Percentiles rank a stretch among this genome's conserved stretches.
phyloP scores from a whole-genome alignment of 2,797 vertebrate genomes.

The Coccyzus lansbergi region DNA sequence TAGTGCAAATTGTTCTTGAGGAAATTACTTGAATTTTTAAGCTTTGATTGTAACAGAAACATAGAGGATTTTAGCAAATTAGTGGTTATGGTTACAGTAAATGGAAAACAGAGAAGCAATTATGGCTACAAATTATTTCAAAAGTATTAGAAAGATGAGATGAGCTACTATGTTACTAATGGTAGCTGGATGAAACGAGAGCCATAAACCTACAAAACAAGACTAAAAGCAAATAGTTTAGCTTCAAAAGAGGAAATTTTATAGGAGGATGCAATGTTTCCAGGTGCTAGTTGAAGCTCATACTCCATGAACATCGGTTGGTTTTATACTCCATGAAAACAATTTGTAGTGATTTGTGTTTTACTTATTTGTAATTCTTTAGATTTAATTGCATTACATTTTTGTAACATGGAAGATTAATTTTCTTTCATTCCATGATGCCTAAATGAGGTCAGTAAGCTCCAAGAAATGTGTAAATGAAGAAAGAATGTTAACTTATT shows the following conservation, averaged over 20 bases:
- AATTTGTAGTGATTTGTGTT: background rate
- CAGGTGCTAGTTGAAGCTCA: background rate
- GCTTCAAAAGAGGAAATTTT: background rate
- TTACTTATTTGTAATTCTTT: constrained; percentile 24
- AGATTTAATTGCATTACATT: constrained; percentile 1
- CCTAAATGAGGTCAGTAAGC: background rate
- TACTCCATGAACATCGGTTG: background rate
- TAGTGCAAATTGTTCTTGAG: constrained; percentile 28
- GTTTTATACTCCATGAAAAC: background rate
- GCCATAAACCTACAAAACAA: background rate
- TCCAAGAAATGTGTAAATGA: background rate
- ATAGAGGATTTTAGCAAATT: background rate
- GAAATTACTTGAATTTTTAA: constrained; percentile 28
- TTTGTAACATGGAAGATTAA: background rate
- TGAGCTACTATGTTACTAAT: background rate
- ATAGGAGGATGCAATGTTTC: background rate
- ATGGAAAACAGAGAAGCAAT: constrained; percentile 28
- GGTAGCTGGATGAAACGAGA: background rate
- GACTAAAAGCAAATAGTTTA: background rate
- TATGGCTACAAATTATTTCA: constrained; percentile 39
- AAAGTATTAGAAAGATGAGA: constrained; percentile 26
- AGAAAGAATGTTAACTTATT: background rate
- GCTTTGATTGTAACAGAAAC: constrained; percentile 29
- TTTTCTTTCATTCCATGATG: background rate
- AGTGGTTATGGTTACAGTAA: constrained; percentile 42